Percentiles rank a stretch among this genome's conserved stretches.
Evolutionary conservation across 2,113 vertebrate species (phyloP).

Genomic region (Paedocypris sp.): DNA sequence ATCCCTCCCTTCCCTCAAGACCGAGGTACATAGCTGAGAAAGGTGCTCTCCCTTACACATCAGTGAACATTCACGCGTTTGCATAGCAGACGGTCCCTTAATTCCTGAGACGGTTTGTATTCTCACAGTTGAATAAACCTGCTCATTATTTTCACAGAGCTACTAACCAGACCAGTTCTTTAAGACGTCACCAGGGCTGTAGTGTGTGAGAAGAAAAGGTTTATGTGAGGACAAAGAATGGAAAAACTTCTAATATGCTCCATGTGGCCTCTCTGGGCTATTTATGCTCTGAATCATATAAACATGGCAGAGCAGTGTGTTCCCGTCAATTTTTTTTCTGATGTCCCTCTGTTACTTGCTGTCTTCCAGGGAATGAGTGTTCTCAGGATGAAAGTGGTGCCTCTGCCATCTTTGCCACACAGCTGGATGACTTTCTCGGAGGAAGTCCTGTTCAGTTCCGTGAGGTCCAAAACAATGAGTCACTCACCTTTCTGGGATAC

Average conservation of each 20-base stretch:
- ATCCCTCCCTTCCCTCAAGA: not conserved
- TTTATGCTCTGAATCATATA: not conserved
- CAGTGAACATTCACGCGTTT: not conserved
- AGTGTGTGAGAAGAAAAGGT: not conserved
- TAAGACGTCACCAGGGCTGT: not conserved
- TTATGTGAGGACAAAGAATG: conserved; percentile 1
- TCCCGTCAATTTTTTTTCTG: not conserved
- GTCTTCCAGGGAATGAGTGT: conserved; percentile 75
- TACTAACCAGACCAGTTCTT: not conserved
- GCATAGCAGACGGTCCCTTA: not conserved
- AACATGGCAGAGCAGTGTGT: not conserved
- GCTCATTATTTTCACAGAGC: not conserved
- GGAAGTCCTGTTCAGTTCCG: conserved; percentile 82
- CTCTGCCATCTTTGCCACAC: conserved; percentile 80
- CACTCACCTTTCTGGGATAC: conserved; percentile 77
- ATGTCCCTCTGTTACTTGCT: not conserved
- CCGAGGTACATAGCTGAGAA: not conserved
- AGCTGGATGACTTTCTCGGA: conserved; percentile 85
- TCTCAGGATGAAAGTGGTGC: conserved; percentile 87
- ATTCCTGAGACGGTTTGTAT: not conserved
- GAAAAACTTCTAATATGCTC: conserved; percentile 17
- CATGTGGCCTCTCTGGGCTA: not conserved
- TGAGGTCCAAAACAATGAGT: conserved; percentile 83
- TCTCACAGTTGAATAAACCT: not conserved
- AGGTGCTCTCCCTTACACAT: not conserved